Base-by-base conservation (phyloP, 2,797 vertebrate species). In the Anas acuta region DNA sequence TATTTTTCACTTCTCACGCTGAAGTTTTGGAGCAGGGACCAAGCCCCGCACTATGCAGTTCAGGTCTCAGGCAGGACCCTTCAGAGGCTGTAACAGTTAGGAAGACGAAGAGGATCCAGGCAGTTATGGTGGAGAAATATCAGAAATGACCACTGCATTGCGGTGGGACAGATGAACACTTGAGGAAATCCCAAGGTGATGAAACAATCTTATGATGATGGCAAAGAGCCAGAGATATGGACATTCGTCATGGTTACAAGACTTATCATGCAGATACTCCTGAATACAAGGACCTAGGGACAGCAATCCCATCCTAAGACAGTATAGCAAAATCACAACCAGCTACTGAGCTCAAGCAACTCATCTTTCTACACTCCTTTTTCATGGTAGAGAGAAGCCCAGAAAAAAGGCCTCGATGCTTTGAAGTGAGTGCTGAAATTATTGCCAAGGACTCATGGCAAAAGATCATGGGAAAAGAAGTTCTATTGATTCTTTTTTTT, bases 401-500 rank as follows among this genome's bases (percentile, higher is more conserved):
- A 93, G 76, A 92, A 96, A 91, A 89, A 51, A 96, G 84, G 91
- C 54, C 62, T 93, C 73, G 86, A 0, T 84, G 78, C 91, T 96
- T 92, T 96, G 89, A 96, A 96, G 89, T 72, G 70, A 95, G 61
- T 17, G 33, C 79, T 92, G 93, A 95, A 94, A 81, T 87, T 94
- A 93, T 89, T 95, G 92, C 93, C 93, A 96, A 95, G 87, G 81
- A 82, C 84, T 94, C 90, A 76, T 87, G 90, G 92, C 93, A 95
- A 95, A 94, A 94, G 93, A 95, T 86, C 88, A 86, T 96, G 94
- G 92, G 93, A 96, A 96, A 96, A 89, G 64, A 32, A 84, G 94
- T 91, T 41, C 92, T 87, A 93, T 94, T 96, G 93, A 95, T 92
- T 91, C 77, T 71, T 41, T 51, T 90, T 37, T 84, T 94, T 95